A percentile compares a stretch with the other conserved stretches of the same genome.
Evolutionary conservation across 2,888 invertebrate genomes (phyloP).

Genomic region (Eumerus sabulonum): DNA sequence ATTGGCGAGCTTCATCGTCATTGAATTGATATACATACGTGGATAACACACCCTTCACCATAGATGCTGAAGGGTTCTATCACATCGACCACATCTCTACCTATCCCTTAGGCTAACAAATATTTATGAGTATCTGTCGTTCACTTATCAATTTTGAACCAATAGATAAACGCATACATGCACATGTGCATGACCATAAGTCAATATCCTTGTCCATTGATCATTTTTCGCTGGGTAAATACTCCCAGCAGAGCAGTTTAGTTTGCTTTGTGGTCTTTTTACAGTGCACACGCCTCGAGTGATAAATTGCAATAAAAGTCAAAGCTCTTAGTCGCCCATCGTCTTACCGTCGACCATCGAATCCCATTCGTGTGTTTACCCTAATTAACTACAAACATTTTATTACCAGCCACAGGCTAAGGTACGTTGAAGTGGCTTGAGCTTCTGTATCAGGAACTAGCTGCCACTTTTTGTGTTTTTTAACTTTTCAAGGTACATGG

Average conservation of each 20-base stretch:
- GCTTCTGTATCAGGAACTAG: not conserved
- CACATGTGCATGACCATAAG: no score
- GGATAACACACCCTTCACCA: no score
- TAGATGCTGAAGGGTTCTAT: no score
- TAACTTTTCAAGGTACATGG: slow-evolving; percentile 1
- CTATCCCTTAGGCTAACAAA: no score
- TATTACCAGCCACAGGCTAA: slow-evolving; percentile 5
- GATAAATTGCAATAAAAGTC: slow-evolving; percentile 30
- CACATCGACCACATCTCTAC: no score
- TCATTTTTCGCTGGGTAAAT: slow-evolving; percentile 5
- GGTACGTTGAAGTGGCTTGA: not conserved
- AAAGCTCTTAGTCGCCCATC: slow-evolving; percentile 6
- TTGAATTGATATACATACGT: no score
- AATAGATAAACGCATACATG: no score
- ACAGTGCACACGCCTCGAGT: not conserved
- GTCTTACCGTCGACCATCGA: slow-evolving; percentile 1
- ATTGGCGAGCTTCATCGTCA: slow-evolving; percentile 12
- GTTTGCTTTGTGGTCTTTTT: not conserved
- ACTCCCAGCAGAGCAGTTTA: slow-evolving; percentile 33
- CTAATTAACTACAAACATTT: slow-evolving; percentile 28
- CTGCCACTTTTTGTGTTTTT: no score
- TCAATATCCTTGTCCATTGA: not conserved
- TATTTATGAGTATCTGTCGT: no score
- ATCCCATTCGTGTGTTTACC: slow-evolving; percentile 31
- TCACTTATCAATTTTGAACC: no score